Evolutionary conservation across 2,888 invertebrate species (phyloP), one percentile per base, ranked within the genome.

Genomic region (Pseudococcus viburni): DNA sequence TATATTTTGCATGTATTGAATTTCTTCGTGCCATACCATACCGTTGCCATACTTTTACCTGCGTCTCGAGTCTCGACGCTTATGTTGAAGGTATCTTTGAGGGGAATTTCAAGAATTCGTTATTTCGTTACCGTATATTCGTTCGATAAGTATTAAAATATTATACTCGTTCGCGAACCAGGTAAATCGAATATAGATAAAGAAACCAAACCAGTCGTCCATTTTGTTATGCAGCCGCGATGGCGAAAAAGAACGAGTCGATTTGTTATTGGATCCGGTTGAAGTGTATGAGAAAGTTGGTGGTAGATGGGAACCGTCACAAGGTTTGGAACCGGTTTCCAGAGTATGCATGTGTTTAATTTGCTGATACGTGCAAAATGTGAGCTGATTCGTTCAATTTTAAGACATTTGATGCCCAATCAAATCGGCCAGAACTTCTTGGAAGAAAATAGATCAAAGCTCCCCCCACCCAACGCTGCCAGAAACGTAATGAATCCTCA

Each of bases 1-100:
- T 73, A 73, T 73, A 73, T 73, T 73, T 33, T 17, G 73, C 73
- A 73, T 33, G 73, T 73, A 73, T 73, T 73, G 73, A 73, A 73
- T 73, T 39, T 73, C 73, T 73, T 33, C 73, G 33, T 33, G 33
- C 33, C 22, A 22, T 22, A 9, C 64, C 12, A 64, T 19, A n/a
- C 59, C 59, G 15, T 59, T 59, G n/a, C 59, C 59, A 59, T 59
- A 59, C 59, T 59, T 59, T 59, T 59, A 59, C 59, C 59, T 59
- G 17, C 59, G 12, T 59, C 48, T 4, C n/a, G 59, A 59, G n/a
- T 64, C 64, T 22, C 22, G 64, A 64, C 64, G 64, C n/a, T 59
- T 59, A 6, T 59, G n/a, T 7, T 19, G 59, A n/a, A 19, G 59
- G 59, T 59, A 59, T 26, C 68, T 26, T 17, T 19, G 73, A 6